Conservation (phyloP, 2,797 vertebrate species). For the Tapirus indicus region DNA sequence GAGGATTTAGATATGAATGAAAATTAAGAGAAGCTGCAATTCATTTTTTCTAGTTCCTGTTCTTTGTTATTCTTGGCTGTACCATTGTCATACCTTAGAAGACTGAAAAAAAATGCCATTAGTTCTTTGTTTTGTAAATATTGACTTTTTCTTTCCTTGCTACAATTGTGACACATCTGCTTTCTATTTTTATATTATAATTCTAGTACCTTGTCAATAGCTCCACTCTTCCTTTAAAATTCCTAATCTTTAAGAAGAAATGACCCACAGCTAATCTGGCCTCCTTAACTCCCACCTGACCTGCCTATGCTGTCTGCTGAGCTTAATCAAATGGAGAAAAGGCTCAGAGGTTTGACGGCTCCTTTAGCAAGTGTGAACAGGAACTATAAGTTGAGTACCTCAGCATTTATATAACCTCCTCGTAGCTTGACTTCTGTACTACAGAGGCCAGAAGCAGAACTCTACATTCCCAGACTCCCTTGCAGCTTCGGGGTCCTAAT, state of each 20-base stretch:
- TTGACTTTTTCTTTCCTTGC: slow-evolving; percentile 53
- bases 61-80: slow-evolving; percentile 73
- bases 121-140: slow-evolving; percentile 66
- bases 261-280: neutral
- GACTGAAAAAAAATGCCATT: neutral
- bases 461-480: neutral
- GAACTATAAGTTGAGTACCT: neutral
- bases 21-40: slow-evolving; percentile 51
- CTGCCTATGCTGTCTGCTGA: neutral
- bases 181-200: slow-evolving; percentile 64
- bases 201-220: slow-evolving; percentile 10
- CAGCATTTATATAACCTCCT: neutral
- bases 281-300: neutral
- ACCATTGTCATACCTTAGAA: neutral
- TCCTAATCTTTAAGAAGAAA: slow-evolving; percentile 35
- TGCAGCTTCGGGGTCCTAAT: neutral
- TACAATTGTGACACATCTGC: slow-evolving; percentile 49
- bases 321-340: neutral
- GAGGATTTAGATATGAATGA: slow-evolving; percentile 59
- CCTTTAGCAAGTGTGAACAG: neutral
- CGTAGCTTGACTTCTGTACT: neutral
- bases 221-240: slow-evolving; percentile 40
- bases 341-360: neutral
- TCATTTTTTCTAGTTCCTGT: slow-evolving; percentile 47
- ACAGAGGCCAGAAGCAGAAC: neutral